Percentiles rank a stretch among this genome's conserved stretches.
Conservation (phyloP, 1,140 invertebrate genomes). For the Calycopis cecrops region DNA sequence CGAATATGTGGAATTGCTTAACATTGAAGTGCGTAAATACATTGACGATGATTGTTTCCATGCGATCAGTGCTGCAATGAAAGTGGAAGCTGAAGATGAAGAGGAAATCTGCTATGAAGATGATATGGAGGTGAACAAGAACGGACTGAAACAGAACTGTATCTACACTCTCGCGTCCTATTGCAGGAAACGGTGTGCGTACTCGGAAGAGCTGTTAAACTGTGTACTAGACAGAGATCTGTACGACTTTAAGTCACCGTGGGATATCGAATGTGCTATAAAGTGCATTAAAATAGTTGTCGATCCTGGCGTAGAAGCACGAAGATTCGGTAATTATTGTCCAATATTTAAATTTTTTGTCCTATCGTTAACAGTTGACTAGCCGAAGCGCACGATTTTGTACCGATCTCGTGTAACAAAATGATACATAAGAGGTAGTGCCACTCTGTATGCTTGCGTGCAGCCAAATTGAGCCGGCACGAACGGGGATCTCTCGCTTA, state of each 20-base stretch:
- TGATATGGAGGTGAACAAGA: slow-evolving; percentile 37
- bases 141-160: slow-evolving; percentile 43
- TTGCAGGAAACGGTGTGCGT: slow-evolving; percentile 37
- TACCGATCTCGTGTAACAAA: no score
- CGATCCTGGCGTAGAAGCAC: slow-evolving; percentile 31
- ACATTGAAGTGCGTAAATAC: slow-evolving; percentile 30
- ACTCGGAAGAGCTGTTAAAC: slow-evolving; percentile 46
- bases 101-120: slow-evolving; percentile 33
- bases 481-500: no score
- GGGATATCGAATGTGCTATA: slow-evolving; percentile 44
- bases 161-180: slow-evolving; percentile 47
- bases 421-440: no score
- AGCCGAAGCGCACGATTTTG: no score
- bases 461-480: no score
- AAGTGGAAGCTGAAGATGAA: slow-evolving; percentile 36
- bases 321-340: slow-evolving; percentile 44
- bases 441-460: no score
- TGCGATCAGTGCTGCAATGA: slow-evolving; percentile 42
- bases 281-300: slow-evolving; percentile 43
- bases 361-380: no score
- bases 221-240: slow-evolving; percentile 46
- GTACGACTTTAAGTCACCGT: slow-evolving; percentile 39
- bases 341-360: background rate
- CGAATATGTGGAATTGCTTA: slow-evolving; percentile 40
- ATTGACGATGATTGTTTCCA: slow-evolving; percentile 47